Conservation (phyloP, 2,113 vertebrate species). For the Orthonyx spaldingii region DNA sequence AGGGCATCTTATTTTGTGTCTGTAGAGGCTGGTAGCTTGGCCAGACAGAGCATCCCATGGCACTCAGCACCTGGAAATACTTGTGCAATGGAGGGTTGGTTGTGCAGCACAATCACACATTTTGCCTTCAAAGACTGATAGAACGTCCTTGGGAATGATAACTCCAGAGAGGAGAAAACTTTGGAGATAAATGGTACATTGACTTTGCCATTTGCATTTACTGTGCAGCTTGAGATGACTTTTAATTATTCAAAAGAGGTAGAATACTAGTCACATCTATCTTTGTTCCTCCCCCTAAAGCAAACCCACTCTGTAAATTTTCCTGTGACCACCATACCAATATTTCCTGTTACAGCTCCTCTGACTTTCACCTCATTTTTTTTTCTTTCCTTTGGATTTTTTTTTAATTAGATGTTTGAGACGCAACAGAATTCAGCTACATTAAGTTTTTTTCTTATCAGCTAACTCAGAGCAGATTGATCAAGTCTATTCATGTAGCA, state of each 20-base stretch:
- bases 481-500: background rate
- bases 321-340: background rate
- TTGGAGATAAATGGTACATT: slow-evolving; percentile 10
- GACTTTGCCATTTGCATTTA: slow-evolving; percentile 40
- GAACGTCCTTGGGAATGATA: background rate
- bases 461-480: background rate
- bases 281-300: slow-evolving; percentile 11
- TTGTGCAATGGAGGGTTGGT: background rate
- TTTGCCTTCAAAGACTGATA: background rate
- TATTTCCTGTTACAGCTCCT: background rate
- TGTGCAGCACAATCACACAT: background rate
- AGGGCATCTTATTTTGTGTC: background rate
- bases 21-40: background rate
- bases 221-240: slow-evolving; percentile 8
- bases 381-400: background rate
- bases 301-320: background rate
- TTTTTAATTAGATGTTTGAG: background rate
- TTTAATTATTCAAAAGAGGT: slow-evolving; percentile 46
- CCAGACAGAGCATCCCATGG: background rate
- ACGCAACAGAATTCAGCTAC: background rate
- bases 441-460: background rate
- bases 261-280: background rate
- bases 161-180: background rate
- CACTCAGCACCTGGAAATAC: background rate
- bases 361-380: background rate